Evolutionary conservation across 2,888 invertebrate species (phyloP).

Genomic region (Panzeria rudis): DNA sequence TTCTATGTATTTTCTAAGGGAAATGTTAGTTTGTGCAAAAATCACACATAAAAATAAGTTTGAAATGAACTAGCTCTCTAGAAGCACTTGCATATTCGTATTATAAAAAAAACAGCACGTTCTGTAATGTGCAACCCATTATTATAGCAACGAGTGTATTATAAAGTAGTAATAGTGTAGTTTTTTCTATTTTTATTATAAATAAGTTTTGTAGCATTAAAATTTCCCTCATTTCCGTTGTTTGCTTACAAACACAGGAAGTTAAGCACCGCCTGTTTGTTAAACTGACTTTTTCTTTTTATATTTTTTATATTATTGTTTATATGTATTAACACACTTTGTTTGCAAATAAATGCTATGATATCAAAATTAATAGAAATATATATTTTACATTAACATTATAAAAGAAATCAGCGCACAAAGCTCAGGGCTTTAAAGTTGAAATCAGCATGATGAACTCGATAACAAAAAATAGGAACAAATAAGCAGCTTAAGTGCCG

Average conservation of each 20-base stretch:
- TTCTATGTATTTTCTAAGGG: conserved; percentile 20
- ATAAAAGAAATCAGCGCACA: conserved; percentile 54
- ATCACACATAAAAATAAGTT: conserved; percentile 30
- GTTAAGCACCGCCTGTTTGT: conserved; percentile 70
- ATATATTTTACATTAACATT: conserved; percentile 1
- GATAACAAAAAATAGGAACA: conserved; percentile 40
- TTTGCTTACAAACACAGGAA: conserved; percentile 68
- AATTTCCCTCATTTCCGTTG: conserved; percentile 72
- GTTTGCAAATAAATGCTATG: conserved; percentile 64
- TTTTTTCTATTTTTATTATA: conserved; percentile 55
- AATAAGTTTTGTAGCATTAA: conserved; percentile 69
- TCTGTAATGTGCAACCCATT: conserved; percentile 68
- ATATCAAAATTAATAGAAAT: conserved; percentile 51
- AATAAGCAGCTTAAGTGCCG: conserved; percentile 63
- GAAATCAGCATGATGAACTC: conserved; percentile 25
- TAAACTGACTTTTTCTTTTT: conserved; percentile 62
- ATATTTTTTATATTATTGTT: conserved; percentile 11
- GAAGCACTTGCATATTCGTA: conserved; percentile 33
- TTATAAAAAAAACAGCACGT: conserved; percentile 63
- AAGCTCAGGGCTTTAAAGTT: conserved; percentile 34
- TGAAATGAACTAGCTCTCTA: conserved; percentile 37
- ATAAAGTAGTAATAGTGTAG: conserved; percentile 59
- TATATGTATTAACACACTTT: conserved; percentile 42
- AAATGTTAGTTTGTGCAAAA: conserved; percentile 66
- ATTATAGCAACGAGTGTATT: conserved; percentile 61